Base-by-base conservation (phyloP, 2,797 vertebrate species). In the Artibeus lituratus region DNA sequence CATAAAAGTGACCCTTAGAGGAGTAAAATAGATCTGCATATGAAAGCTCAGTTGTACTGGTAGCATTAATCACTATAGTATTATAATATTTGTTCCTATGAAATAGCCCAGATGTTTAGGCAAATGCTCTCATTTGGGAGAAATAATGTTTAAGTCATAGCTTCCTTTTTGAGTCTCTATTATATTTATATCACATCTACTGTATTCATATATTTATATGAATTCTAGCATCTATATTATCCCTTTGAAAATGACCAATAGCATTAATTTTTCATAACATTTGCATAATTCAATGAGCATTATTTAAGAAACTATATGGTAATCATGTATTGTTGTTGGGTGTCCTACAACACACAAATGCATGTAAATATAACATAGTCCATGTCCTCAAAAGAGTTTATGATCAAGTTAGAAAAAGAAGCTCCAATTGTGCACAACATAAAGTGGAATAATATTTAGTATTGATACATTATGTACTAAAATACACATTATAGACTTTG, bases 381-480 rank as follows among this genome's bases (percentile, higher is more conserved):
- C 4, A 18, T 91, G 24, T 8, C 15, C 7, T 76, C 37, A 26
- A 78, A 94, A 76, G 32, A 37, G 4, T 32, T 73, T 80, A 42
- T 91, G 24, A 55, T 59, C 55, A 49, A 82, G 12, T 65, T 76
- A 89, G 55, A 32, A 35, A 88, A 91, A 93, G 55, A 95, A 95
- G 4, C 15, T 37, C 72, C 55, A 70, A 5, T 92, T 22, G 51
- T 95, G 51, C 81, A 62, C 9, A 32, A 18, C 39, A 70, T 29
- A 49, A 93, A 74, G 81, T 55, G 29, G 16, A 90, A 42, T 94
- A 49, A 24, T 77, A 78, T 77, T n/a, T 51, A 94, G 51, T 24
- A 3, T 74, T 94, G 37, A 53, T 94, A 80, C 5, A 80, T 62
- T 57, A 74, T 35, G 11, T 26, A 67, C 15, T 53, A 65, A 91